Base-by-base conservation (phyloP, 2,113 vertebrate genomes). In the Tragulus kanchil region DNA sequence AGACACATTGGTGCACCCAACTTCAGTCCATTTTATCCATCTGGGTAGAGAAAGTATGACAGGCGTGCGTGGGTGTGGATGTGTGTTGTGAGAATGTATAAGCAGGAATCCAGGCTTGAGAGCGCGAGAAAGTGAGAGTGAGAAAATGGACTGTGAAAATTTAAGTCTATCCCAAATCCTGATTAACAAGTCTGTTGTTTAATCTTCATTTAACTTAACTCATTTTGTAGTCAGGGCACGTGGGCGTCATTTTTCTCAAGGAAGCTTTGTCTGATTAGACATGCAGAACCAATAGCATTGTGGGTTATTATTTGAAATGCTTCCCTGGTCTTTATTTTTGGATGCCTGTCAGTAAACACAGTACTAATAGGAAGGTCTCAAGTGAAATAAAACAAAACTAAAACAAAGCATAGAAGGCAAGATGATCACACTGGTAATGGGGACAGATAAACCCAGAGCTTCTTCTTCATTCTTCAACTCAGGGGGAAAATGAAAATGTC, bases 91-190 rank as follows among this genome's bases (percentile, higher is more conserved):
- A 97, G 87, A 90, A 61, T 25, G 64, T 90, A 78, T 31, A 84
- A 94, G 94, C 71, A 85, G 85, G 71, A 92, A 88, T 83, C 61
- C 96, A 94, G 95, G 95, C 97, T 97, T 89, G 65, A 93, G 93
- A 95, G 92, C 92, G 95, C 28, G 79, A 96, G 77, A 92, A 96
- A 92, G 94, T 96, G 93, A 95, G 93, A 93, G 84, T n/a, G 90
- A 97, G 97, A 98, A 98, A 98, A 98, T 97, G 97, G 97, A 97
- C 98, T 97, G 97, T 97, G 96, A 98, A 98, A 98, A 98, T 96
- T 93, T 98, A 97, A 97, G 95, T 94, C 97, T 96, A 97, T 85
- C 96, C 95, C 91, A 97, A 97, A 95, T 97, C 96, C 92, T 95
- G 96, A 98, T 96, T 84, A 96, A 85, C 93, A 92, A 95, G 93